These are phyloP conservation scores for Ginglymostoma cirratum DNA, from an alignment of 2,113 vertebrate genomes.

Conservation along the genomic window DNA sequence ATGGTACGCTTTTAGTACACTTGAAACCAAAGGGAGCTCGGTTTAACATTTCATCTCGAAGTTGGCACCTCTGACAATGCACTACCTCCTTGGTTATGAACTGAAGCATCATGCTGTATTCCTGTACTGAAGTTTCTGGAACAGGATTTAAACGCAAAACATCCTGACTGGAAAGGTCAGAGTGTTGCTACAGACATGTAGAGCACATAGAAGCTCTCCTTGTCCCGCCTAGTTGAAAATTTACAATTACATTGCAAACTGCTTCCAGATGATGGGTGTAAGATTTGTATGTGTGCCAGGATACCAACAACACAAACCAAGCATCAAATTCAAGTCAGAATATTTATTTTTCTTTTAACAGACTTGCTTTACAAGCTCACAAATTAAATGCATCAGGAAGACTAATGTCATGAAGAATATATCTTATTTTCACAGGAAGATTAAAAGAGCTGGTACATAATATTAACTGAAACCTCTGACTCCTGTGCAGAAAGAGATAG, in stretches of 20 bases:
- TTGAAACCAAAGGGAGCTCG: background rate
- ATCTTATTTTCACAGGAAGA: slow-evolving; percentile 38
- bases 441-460: slow-evolving; percentile 24
- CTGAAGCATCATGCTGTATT: background rate
- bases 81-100: background rate
- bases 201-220: background rate
- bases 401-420: slow-evolving; percentile 48
- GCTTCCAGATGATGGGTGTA: background rate
- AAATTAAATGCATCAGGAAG: slow-evolving; percentile 53
- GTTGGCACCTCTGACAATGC: background rate
- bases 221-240: background rate
- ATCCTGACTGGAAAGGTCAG: background rate
- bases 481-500: slow-evolving; percentile 19
- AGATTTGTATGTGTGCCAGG: background rate
- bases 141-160: background rate
- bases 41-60: background rate
- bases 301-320: slow-evolving; percentile 37
- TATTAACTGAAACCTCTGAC: slow-evolving; percentile 34
- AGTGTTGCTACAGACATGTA: background rate
- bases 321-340: slow-evolving; percentile 38
- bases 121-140: background rate
- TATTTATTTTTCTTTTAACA: slow-evolving; percentile 48
- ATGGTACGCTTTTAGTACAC: background rate
- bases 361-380: slow-evolving; percentile 52
- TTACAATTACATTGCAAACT: background rate